Percentiles rank a stretch among this genome's conserved stretches.
Evolutionary conservation across 2,888 invertebrate genomes (phyloP).

Genomic region (Parnassius apollo): DNA sequence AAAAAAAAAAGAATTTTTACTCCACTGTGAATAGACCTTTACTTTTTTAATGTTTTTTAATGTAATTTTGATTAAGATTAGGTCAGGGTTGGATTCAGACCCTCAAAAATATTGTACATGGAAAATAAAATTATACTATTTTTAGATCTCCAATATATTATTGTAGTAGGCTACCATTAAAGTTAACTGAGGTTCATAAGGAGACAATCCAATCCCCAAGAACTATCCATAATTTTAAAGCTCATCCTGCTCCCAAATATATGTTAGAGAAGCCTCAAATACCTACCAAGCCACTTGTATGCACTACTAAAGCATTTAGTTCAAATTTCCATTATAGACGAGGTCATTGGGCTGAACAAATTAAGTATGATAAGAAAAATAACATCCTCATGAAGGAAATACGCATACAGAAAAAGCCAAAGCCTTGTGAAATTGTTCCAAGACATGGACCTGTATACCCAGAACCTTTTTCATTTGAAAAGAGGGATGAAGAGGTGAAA

Average conservation of each 20-base stretch:
- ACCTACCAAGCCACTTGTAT: slow-evolving; percentile 33
- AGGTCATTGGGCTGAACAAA: slow-evolving; percentile 42
- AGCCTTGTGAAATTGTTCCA: slow-evolving; percentile 28
- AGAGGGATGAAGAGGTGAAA: slow-evolving; percentile 79
- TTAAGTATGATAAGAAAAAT: slow-evolving; percentile 38
- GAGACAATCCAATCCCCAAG: slow-evolving; percentile 50
- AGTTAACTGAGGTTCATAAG: slow-evolving; percentile 81
- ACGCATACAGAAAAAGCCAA: slow-evolving; percentile 13
- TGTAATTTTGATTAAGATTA: no score
- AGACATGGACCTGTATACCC: slow-evolving; percentile 55
- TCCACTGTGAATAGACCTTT: no score
- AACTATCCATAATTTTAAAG: slow-evolving; percentile 73
- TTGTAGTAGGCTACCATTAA: slow-evolving; percentile 68
- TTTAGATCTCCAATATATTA: slow-evolving; percentile 66
- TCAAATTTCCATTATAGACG: slow-evolving; percentile 65
- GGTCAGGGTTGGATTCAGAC: no score
- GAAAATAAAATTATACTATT: no score
- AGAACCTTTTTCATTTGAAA: slow-evolving; percentile 86
- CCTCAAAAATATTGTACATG: no score
- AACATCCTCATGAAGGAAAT: slow-evolving; percentile 10
- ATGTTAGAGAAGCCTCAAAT: slow-evolving; percentile 69
- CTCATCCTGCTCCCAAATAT: slow-evolving; percentile 82
- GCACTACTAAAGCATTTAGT: slow-evolving; percentile 52
- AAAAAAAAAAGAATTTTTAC: no score
- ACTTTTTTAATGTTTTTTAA: no score